A percentile compares a stretch with the other conserved stretches of the same genome.
Conservation (phyloP, 1,140 invertebrate species). For the Linepithema humile region DNA sequence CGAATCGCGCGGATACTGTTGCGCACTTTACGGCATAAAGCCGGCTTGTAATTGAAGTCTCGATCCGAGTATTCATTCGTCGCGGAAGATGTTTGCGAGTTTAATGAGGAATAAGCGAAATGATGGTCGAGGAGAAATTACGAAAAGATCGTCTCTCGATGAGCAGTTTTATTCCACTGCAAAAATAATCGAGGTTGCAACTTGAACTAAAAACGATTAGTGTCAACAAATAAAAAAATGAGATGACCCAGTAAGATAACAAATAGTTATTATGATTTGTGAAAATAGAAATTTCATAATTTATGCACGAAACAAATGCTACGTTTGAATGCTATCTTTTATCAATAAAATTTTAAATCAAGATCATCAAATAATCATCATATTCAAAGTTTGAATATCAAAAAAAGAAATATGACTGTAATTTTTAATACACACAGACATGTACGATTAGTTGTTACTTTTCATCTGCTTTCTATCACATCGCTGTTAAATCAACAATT, state of each 20-base stretch:
- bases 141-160: neutral
- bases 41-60: slow-evolving; percentile 46
- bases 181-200: slow-evolving; percentile 33
- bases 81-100: slow-evolving; percentile 57
- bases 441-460: neutral
- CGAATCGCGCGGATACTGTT: slow-evolving; percentile 14
- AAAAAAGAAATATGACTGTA: no score
- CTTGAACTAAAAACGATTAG: neutral
- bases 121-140: slow-evolving; percentile 1
- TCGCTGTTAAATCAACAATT: neutral
- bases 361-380: neutral
- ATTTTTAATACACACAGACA: neutral
- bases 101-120: slow-evolving; percentile 63
- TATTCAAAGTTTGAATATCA: no score
- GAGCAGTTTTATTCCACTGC: slow-evolving; percentile 13
- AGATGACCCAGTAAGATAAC: slow-evolving; percentile 3
- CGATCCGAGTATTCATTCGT: slow-evolving; percentile 37
- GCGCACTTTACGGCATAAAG: slow-evolving; percentile 41
- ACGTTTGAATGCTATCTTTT: neutral
- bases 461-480: no score
- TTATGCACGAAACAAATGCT: slow-evolving; percentile 3
- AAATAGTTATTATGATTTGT: slow-evolving; percentile 12
- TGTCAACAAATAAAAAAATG: neutral
- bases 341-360: neutral
- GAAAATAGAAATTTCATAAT: neutral